These are phyloP conservation scores for Cotesia typhae DNA, from an alignment of 1,140 invertebrate genomes.

Conservation along the genomic window DNA sequence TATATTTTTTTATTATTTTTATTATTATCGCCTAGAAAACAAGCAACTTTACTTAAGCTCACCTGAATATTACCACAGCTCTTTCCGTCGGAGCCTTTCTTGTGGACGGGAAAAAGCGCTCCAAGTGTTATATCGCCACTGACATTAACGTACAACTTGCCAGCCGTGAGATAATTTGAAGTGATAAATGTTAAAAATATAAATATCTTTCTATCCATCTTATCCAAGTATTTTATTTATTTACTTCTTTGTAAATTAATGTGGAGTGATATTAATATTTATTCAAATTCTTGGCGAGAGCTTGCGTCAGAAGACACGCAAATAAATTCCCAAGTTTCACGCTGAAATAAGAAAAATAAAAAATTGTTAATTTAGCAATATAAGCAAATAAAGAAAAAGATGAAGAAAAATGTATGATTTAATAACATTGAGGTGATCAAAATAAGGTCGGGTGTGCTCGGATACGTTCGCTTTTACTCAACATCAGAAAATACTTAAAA, in stretches of 20 bases:
- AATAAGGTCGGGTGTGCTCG: background rate
- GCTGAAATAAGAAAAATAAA: background rate
- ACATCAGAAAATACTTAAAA: too few species aligned
- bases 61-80: slow-evolving; percentile 67
- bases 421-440: background rate
- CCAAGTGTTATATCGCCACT: slow-evolving; percentile 68
- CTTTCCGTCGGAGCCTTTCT: slow-evolving; percentile 51
- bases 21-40: background rate
- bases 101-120: slow-evolving; percentile 69
- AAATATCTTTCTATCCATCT: slow-evolving; percentile 27
- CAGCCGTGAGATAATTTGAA: slow-evolving; percentile 23
- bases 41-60: slow-evolving; percentile 25
- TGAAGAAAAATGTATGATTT: background rate
- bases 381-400: background rate
- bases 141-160: slow-evolving; percentile 55
- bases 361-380: background rate
- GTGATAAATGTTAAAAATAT: slow-evolving; percentile 35
- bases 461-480: too few species aligned
- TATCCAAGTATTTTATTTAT: slow-evolving; percentile 15
- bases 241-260: background rate
- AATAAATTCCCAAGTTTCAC: background rate
- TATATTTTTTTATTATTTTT: too few species aligned
- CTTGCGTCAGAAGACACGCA: background rate
- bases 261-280: background rate
- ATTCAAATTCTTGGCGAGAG: background rate